Evolutionary conservation across 2,888 invertebrate genomes (phyloP), one percentile per base, ranked within the genome.

Genomic region (Serrognathus titanus): DNA sequence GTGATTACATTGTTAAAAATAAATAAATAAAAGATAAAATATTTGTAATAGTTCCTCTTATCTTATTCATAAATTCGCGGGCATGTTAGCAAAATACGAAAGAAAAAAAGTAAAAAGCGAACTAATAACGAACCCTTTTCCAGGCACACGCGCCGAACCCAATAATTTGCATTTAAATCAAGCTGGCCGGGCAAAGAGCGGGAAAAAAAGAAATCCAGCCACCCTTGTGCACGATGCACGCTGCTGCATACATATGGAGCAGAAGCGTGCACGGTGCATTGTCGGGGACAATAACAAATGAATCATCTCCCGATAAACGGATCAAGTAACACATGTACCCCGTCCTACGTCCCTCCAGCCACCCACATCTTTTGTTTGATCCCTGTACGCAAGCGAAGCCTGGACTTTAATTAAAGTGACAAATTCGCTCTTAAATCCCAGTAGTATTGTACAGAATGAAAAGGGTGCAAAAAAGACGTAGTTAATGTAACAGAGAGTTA

Each of bases 341-440:
- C 59, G 53, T 48, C 37, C 71, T 74, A 76, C 73, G 79, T 79
- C 80, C 80, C 80, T 80, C 80, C 79, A 79, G 80, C 80, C 80
- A 80, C 79, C 80, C 79, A 79, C 79, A 79, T 79, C 78, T 54
- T 60, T 62, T 56, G 56, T 58, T 31, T 8, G 39, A 47, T 20
- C 56, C 47, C 71, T 73, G 75, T 71, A 77, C 16, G 41, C 47
- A 40, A 79, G 79, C 80, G 79, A 80, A 79, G 80, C 79, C n/a
- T 80, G 60, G 63, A 66, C 64, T 69, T 70, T 70, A 69, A 70
- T 70, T 70, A 70, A 69, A 69, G 68, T 68, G 68, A 70, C 70
- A 69, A 69, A 68, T 69, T 69, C 65, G 59, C 67, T 67, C 64
- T 80, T 78, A 75, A 80, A 79, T 81, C 80, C 81, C 80, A 80